These are phyloP conservation scores for Nyctereutes procyonoides DNA, from an alignment of 2,113 vertebrate genomes.

Conservation along the genomic window DNA sequence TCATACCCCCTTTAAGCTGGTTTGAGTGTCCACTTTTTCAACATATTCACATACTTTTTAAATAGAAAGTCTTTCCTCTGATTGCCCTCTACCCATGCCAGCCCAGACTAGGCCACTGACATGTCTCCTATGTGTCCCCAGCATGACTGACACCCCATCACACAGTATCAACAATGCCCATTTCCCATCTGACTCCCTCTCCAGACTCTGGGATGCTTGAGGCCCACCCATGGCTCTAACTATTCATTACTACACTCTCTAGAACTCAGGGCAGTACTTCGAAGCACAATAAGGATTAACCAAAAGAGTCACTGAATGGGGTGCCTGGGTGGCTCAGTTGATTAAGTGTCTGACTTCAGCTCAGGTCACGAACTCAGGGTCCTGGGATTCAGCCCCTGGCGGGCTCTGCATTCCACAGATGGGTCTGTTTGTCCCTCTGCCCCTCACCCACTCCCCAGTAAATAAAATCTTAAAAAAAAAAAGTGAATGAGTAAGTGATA, in stretches of 20 bases:
- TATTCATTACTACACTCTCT: background rate
- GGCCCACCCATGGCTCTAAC: background rate
- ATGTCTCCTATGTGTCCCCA: background rate
- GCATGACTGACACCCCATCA: background rate
- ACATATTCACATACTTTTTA: background rate
- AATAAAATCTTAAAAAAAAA: too few relatives aligned
- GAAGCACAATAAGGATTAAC: background rate
- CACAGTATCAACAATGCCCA: background rate
- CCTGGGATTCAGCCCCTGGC: too few relatives aligned
- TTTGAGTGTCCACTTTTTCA: background rate
- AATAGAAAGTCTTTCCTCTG: background rate
- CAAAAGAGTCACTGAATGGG: background rate
- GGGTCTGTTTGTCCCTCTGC: too few relatives aligned
- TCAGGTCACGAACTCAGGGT: too few relatives aligned
- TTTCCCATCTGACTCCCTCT: background rate
- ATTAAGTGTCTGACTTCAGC: too few relatives aligned
- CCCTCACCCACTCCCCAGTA: too few relatives aligned
- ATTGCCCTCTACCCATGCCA: accelerated
- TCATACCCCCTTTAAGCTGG: background rate
- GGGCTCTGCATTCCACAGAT: too few relatives aligned
- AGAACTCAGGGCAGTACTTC: background rate
- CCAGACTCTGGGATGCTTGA: background rate
- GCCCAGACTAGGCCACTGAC: background rate
- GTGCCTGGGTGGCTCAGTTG: too few relatives aligned
- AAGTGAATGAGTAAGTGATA: background rate